A percentile compares a stretch with the other conserved stretches of the same genome.
phyloP scores from a whole-genome alignment of 2,113 vertebrate genomes.

The Vimba vimba region DNA sequence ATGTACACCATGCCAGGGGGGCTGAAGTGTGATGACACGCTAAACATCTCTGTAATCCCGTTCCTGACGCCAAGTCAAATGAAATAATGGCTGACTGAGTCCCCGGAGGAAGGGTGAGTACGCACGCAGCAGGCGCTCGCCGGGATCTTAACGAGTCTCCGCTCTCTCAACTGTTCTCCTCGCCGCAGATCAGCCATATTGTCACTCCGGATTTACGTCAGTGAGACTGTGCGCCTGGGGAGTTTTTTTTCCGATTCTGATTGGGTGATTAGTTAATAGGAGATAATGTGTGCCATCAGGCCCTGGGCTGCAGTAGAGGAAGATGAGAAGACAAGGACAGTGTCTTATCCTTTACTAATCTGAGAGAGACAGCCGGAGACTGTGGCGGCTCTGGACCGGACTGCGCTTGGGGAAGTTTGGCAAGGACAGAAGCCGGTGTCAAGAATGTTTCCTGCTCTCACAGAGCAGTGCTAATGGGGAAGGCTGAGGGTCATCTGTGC shows the following conservation, averaged over 20 bases:
- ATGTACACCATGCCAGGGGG: slow-evolving; percentile 27
- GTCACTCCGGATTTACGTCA: slow-evolving; percentile 56
- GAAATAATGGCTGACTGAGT: slow-evolving; percentile 47
- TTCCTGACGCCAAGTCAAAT: slow-evolving; percentile 56
- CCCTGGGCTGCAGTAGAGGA: slow-evolving; percentile 42
- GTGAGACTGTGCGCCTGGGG: slow-evolving; percentile 25
- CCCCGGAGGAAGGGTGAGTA: slow-evolving; percentile 48
- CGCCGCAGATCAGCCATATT: slow-evolving; percentile 42
- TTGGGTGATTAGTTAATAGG: slow-evolving; percentile 61
- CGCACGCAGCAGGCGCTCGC: background rate
- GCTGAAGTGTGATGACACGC: slow-evolving; percentile 36
- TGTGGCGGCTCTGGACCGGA: background rate
- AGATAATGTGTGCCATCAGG: slow-evolving; percentile 61
- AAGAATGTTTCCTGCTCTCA: slow-evolving; percentile 9
- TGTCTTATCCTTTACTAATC: slow-evolving; percentile 37
- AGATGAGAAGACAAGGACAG: slow-evolving; percentile 47
- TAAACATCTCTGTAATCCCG: slow-evolving; percentile 48
- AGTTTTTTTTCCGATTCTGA: slow-evolving; percentile 47
- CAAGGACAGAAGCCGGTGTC: slow-evolving; percentile 42
- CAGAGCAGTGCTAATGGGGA: slow-evolving; percentile 39
- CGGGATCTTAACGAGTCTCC: slow-evolving; percentile 36
- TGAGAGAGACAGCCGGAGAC: slow-evolving; percentile 21
- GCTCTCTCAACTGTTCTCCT: background rate
- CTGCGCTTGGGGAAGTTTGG: slow-evolving; percentile 25
- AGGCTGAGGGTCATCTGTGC: slow-evolving; percentile 41